A percentile compares a stretch with the other conserved stretches of the same genome.
These are phyloP conservation scores for Amorpha juglandis DNA, from an alignment of 2,888 invertebrate species.

Conservation along the genomic window DNA sequence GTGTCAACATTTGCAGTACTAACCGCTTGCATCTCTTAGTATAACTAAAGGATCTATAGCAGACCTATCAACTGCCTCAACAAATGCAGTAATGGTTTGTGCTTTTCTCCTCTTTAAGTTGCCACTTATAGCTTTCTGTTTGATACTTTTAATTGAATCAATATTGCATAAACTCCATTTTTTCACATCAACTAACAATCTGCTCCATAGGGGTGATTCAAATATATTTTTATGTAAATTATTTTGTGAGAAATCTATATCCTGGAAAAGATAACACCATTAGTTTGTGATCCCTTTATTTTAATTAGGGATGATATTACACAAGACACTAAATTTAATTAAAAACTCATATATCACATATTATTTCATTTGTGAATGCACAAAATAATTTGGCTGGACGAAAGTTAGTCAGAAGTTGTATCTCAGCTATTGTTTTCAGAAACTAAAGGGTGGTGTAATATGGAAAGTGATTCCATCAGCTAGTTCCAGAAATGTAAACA, in stretches of 20 bases:
- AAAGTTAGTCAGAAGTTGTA: too few species aligned
- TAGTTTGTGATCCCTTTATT: not conserved
- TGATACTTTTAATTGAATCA: constrained; percentile 68
- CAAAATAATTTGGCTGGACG: too few species aligned
- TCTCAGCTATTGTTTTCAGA: too few species aligned
- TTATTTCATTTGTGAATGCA: too few species aligned
- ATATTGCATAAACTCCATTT: constrained; percentile 55
- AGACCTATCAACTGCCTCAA: constrained; percentile 75
- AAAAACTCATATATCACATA: not conserved
- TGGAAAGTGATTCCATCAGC: too few species aligned
- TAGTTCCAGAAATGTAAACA: too few species aligned
- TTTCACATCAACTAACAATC: constrained; percentile 59
- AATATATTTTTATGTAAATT: constrained; percentile 61
- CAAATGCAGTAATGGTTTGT: constrained; percentile 67
- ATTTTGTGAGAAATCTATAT: constrained; percentile 69
- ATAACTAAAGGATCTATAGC: constrained; percentile 71
- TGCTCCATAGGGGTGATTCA: constrained; percentile 69
- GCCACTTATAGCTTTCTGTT: constrained; percentile 66
- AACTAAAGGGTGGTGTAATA: too few species aligned
- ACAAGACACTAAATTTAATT: not conserved
- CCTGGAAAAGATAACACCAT: constrained; percentile 51
- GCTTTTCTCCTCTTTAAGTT: constrained; percentile 68
- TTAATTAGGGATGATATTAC: not conserved
- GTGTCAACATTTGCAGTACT: constrained; percentile 28
- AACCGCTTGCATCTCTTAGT: constrained; percentile 70